phyloP scores from a whole-genome alignment of 2,797 vertebrate genomes.

The Nannoperca australis region DNA sequence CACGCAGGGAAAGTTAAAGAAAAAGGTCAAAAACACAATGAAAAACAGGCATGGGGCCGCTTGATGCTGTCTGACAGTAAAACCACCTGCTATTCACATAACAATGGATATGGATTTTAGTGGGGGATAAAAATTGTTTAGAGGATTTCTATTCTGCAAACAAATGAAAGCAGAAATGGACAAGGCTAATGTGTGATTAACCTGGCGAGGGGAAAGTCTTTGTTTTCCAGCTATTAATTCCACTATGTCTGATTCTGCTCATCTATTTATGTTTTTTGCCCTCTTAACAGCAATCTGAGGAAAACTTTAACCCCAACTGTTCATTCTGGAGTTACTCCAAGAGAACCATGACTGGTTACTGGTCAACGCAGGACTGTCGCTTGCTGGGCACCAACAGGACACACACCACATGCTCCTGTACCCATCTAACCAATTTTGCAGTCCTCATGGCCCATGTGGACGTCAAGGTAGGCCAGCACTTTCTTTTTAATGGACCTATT shows the following conservation, averaged over 20 bases:
- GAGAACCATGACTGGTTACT: constrained; percentile 94
- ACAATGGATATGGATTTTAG: constrained; percentile 30
- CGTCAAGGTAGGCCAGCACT: constrained; percentile 89
- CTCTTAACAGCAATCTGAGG: constrained; percentile 90
- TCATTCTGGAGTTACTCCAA: constrained; percentile 99
- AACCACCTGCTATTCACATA: constrained; percentile 56
- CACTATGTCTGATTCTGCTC: constrained; percentile 1
- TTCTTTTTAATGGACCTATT: neutral
- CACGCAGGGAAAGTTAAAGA: constrained; percentile 70
- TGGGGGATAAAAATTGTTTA: neutral
- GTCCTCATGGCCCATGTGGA: constrained; percentile 98
- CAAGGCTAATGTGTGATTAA: constrained; percentile 25
- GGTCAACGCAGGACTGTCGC: constrained; percentile 98
- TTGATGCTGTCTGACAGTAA: constrained; percentile 52
- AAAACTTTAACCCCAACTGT: constrained; percentile 99
- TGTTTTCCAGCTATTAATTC: neutral
- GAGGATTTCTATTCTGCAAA: constrained; percentile 15
- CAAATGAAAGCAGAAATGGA: constrained; percentile 17
- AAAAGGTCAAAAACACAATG: constrained; percentile 70
- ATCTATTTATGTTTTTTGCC: constrained; percentile 11
- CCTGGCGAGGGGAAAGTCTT: neutral
- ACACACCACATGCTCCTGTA: constrained; percentile 97
- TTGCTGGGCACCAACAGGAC: constrained; percentile 94
- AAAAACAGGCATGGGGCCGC: constrained; percentile 46
- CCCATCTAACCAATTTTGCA: constrained; percentile 97